A percentile compares a stretch with the other conserved stretches of the same genome.
phyloP scores from a whole-genome alignment of 2,888 invertebrate species.

The Unio delphinus region DNA sequence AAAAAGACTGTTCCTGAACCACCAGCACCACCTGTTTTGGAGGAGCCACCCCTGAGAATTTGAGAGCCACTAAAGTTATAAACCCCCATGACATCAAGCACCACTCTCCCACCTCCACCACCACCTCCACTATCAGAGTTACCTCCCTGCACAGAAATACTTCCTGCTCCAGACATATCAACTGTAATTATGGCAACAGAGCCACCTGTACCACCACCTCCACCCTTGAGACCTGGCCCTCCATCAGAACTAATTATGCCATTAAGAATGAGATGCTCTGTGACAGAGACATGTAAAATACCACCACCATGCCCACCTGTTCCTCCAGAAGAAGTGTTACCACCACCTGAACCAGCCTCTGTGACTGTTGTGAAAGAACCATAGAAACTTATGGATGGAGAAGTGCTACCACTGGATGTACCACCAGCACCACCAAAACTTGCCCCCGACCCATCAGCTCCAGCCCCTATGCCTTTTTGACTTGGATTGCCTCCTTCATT shows the following conservation, averaged over 20 bases:
- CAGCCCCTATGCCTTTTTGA: conserved; percentile 32
- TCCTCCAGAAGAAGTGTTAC: conserved; percentile 19
- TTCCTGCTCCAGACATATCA: conserved; percentile 38
- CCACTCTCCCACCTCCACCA: conserved; percentile 53
- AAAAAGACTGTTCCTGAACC: conserved; percentile 50
- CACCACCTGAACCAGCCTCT: conserved; percentile 42
- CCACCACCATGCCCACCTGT: conserved; percentile 45
- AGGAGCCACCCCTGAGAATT: conserved; percentile 39
- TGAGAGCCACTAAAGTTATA: conserved; percentile 45
- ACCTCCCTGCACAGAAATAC: conserved; percentile 40
- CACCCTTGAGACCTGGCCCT: conserved; percentile 21
- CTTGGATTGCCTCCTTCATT: conserved; percentile 25
- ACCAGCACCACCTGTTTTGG: conserved; percentile 32
- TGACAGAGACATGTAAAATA: conserved; percentile 19
- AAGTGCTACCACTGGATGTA: conserved; percentile 13
- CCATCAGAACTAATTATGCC: conserved; percentile 48
- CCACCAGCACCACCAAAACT: conserved; percentile 57
- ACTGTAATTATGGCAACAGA: conserved; percentile 8
- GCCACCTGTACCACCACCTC: conserved; percentile 53
- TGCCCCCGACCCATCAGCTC: conserved; percentile 42
- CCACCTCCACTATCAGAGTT: conserved; percentile 35
- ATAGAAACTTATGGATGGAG: conserved; percentile 17
- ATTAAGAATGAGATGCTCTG: conserved; percentile 27
- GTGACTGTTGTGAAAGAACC: conserved; percentile 23
- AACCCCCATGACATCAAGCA: conserved; percentile 20